Conservation (phyloP, 2,797 vertebrate species). For the Darevskia mixta region DNA sequence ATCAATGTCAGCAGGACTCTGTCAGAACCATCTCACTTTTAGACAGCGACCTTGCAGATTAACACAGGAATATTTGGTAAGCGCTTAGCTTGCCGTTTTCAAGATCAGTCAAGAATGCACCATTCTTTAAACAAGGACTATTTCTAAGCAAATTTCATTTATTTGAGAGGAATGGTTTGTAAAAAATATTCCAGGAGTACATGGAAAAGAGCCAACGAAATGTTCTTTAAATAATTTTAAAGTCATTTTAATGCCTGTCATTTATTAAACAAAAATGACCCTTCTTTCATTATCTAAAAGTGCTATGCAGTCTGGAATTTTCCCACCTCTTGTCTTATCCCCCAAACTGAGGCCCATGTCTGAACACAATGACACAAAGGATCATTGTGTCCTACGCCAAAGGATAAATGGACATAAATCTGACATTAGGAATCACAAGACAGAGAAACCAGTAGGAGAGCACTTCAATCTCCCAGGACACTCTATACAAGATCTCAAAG, state of each 20-base stretch:
- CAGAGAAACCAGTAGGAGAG: too few species aligned
- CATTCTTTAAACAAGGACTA: background rate
- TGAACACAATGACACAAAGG: background rate
- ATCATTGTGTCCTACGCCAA: too few species aligned
- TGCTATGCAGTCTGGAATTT: background rate
- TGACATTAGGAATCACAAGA: too few species aligned
- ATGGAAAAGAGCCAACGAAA: background rate
- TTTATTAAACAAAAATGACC: background rate
- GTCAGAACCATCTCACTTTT: background rate
- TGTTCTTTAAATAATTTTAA: background rate
- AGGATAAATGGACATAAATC: too few species aligned
- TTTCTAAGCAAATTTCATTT: background rate
- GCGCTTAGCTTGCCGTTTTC: background rate
- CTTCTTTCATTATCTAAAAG: background rate
- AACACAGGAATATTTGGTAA: background rate
- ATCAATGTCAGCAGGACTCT: background rate
- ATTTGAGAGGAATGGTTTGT: background rate
- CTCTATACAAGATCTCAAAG: too few species aligned
- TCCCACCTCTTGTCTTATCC: background rate
- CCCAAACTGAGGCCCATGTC: conserved; percentile 1
- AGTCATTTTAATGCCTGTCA: background rate
- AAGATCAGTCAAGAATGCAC: background rate
- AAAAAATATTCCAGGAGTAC: background rate
- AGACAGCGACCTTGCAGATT: background rate
- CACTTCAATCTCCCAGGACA: too few species aligned